Evolutionary conservation across 2,797 vertebrate genomes (phyloP).

Genomic region (Anguilla obscura): DNA sequence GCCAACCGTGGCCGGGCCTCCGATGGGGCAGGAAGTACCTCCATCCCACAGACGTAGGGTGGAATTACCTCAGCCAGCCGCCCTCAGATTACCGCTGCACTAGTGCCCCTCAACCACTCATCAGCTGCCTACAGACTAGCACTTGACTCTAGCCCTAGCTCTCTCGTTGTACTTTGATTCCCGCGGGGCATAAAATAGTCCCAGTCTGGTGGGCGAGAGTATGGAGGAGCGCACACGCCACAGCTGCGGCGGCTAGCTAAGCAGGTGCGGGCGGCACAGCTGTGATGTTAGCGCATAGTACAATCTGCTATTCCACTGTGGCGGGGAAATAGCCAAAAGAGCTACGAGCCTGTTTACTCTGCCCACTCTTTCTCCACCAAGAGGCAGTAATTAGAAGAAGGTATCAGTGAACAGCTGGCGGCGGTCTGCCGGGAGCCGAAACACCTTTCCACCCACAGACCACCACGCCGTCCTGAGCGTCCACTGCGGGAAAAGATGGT

Average conservation of each 20-base stretch:
- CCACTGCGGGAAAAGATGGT: background rate
- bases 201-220: background rate
- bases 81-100: background rate
- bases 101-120: background rate
- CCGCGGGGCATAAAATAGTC: background rate
- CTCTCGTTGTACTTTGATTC: background rate
- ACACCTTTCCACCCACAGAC: background rate
- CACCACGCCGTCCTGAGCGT: background rate
- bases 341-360: background rate
- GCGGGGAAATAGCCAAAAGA: background rate
- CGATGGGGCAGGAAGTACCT: background rate
- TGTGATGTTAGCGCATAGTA: background rate
- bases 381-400: slow-evolving; percentile 3
- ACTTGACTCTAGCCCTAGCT: background rate
- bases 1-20: background rate
- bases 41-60: background rate
- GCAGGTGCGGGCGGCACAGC: background rate
- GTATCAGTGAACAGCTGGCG: background rate
- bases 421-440: background rate
- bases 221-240: background rate
- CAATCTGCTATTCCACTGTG: background rate
- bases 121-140: background rate
- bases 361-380: background rate
- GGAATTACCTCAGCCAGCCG: background rate
- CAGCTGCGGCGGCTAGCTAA: background rate